Base-by-base conservation (phyloP, 2,797 vertebrate species). In the Dallia pectoralis region DNA sequence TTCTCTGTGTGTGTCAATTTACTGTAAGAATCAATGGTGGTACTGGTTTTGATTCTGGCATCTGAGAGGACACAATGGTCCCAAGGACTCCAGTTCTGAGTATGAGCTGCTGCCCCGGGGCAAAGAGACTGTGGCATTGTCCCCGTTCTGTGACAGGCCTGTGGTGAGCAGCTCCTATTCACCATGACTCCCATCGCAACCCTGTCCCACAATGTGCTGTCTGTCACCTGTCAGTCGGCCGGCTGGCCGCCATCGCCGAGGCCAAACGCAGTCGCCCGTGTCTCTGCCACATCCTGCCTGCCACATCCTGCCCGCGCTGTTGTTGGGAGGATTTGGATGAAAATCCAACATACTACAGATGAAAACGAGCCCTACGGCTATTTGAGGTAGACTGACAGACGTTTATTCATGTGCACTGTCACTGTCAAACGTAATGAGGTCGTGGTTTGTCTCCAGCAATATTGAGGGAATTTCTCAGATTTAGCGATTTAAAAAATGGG, bases 181-280 rank as follows among this genome's bases (percentile, higher is more conserved):
- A 70, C 61, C 2, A 12, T 77, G 74, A 77, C 72, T 74, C 66
- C 74, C 7, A 66, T 78, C 44, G 65, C 14, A 4, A 56, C 67
- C 80, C 80, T 4, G 81, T 77, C 69, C 69, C 67, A 86, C 85
- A 87, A 87, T 83, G 78, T 80, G 65, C 78, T 85, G 82, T 82
- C 86, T 36, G 80, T 88, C 85, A 88, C 73, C 72, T 0, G 69
- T 72, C 56, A 74, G 51, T 29, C 71, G 70, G 69, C 63, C 40
- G 53, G 79, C 81, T 74, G 78, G 80, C 74, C 76, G 78, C 73
- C 69, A 67, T 75, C 76, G 77, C 59, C 72, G 62, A 65, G 73
- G 74, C 79, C 75, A 81, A 73, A 48, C 29, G 69, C 77, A 47
- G 40, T 22, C 72, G 70, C 79, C 74, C 77, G 75, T 79, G 74